Conservation (phyloP, 1,140 invertebrate species). For the Brachionus calyciflorus region DNA sequence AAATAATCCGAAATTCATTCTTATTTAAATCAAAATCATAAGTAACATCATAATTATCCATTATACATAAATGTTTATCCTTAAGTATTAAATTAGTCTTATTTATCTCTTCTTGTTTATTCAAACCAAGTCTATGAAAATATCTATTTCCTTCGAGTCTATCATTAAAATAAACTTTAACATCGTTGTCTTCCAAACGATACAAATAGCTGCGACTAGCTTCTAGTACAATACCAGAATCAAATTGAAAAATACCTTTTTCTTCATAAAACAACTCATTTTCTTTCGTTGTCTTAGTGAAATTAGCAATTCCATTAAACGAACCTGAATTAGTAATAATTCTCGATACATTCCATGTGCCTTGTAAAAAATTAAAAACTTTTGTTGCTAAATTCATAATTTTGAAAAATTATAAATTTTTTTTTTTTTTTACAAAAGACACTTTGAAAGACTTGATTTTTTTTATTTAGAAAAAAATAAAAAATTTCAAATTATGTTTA, state of each 20-base stretch:
- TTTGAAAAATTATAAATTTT: no score
- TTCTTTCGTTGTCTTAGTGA: neutral
- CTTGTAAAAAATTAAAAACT: constrained; percentile 32
- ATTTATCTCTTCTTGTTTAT: neutral
- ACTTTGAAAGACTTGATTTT: neutral
- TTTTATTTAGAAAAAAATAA: neutral
- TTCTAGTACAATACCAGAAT: neutral
- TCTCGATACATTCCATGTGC: neutral
- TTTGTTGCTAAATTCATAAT: constrained; percentile 35
- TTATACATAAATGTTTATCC: neutral
- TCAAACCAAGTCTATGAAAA: constrained; percentile 1
- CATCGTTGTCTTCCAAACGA: neutral
- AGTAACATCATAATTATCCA: neutral
- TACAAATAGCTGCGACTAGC: neutral
- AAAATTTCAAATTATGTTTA: neutral
- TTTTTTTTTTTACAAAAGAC: neutral
- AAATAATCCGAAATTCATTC: neutral
- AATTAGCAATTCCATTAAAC: neutral
- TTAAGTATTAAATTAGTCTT: neutral
- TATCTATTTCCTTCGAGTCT: neutral
- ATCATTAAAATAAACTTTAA: constrained; percentile 37
- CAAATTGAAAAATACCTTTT: constrained; percentile 17
- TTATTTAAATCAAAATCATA: constrained; percentile 18
- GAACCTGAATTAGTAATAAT: neutral
- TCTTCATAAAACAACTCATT: constrained; percentile 2